Base-by-base conservation (phyloP, 2,888 invertebrate species). In the Exephanes ischioxanthus region DNA sequence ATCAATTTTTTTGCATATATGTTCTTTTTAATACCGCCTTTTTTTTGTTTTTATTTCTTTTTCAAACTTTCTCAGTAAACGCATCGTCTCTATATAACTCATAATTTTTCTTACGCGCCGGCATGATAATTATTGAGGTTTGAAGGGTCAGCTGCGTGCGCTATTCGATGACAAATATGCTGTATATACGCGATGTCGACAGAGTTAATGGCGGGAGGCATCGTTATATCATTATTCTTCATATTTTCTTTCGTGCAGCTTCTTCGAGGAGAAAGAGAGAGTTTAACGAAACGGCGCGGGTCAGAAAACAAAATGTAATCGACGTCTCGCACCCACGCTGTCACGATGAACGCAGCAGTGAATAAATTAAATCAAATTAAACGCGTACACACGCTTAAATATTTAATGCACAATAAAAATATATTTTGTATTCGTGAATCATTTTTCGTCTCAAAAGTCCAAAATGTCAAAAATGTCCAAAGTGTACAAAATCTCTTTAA, bases 151-250 rank as follows among this genome's bases (percentile, higher is more conserved):
- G 67, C 26, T 55, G 37, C 22, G 37, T 58, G 22, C 14, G 58
- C 73, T 68, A 67, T 33, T 22, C 7, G 26, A 53, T 51, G 75
- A 63, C 61, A 71, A 66, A 72, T 41, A 67, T 55, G 78, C 58
- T 58, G 55, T 53, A 22, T 51, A 58, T 22, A 9, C 22, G 14
- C 58, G 67, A 72, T 88, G 73, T 84, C 88, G 89, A 89, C 85
- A 88, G 76, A 48, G 19, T 51, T 75, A 82, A 85, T 55, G 72
- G 30, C 75, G 41, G 66, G 75, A 58, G 79, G 63, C 83, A 85
- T 91, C 90, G 89, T 91, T 91, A 91, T 87, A 77, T 58, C 77
- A 48, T 51, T 51, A 48, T 51, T 66, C 66, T 51, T 76, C 76
- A 51, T 66, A n/a, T 19, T 58, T 58, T 58, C 22, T 51, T 26